Conservation (phyloP, 2,113 vertebrate genomes). For the Rattus norvegicus region GRCr8 NC_086031.1:21260001-21260500, state of each 20-base stretch:
- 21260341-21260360: too few relatives aligned
- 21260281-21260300: constrained; percentile 51
- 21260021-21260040: constrained; percentile 16
- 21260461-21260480: constrained; percentile 64
- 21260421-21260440: constrained; percentile 42
- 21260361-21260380: too few relatives aligned
- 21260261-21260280: neutral
- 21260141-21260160: constrained; percentile 26
- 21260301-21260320: too few relatives aligned
- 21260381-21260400: too few relatives aligned
- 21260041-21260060: constrained; percentile 63
- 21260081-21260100: constrained; percentile 23
- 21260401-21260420: neutral
- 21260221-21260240: neutral
- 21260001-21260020: constrained; percentile 50
- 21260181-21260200: neutral
- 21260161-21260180: neutral
- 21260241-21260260: constrained; percentile 27
- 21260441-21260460: constrained; percentile 52
- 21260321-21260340: too few relatives aligned
- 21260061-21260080: constrained; percentile 49
- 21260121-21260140: constrained; percentile 7
- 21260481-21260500: constrained; percentile 56
- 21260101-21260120: neutral
- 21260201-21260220: neutral